Evolutionary conservation across 2,113 vertebrate genomes (phyloP).

Genomic region (Cheilinus undulatus): DNA sequence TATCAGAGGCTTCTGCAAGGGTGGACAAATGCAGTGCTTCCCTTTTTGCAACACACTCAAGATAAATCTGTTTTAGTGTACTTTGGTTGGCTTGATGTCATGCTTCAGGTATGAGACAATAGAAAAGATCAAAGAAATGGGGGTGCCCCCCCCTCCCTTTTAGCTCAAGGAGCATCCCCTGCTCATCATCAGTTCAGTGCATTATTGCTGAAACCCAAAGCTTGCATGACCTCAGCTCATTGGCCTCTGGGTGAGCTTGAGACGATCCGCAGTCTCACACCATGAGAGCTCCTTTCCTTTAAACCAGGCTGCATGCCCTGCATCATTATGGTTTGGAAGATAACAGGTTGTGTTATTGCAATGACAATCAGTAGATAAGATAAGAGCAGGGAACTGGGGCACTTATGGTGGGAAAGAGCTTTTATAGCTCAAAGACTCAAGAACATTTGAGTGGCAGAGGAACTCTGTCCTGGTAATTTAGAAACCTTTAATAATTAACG

Average conservation of each 20-base stretch:
- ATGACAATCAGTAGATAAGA: constrained; percentile 73
- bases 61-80: constrained; percentile 79
- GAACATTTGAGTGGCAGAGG: constrained; percentile 42
- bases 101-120: constrained; percentile 80
- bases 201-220: constrained; percentile 71
- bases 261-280: constrained; percentile 39
- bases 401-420: constrained; percentile 14
- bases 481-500: constrained; percentile 73
- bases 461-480: constrained; percentile 31
- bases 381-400: constrained; percentile 46
- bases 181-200: constrained; percentile 65
- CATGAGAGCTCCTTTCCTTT: constrained; percentile 18
- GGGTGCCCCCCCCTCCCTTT: constrained; percentile 49
- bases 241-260: constrained; percentile 48
- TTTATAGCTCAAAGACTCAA: constrained; percentile 64
- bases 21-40: constrained; percentile 13
- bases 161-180: constrained; percentile 57
- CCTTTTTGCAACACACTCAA: constrained; percentile 30
- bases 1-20: constrained; percentile 64
- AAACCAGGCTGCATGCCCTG: constrained; percentile 31
- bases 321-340: constrained; percentile 61
- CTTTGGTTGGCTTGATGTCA: constrained; percentile 75
- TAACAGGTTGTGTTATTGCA: constrained; percentile 68
- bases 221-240: constrained; percentile 61
- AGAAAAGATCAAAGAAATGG: constrained; percentile 75